Evolutionary conservation across 2,113 vertebrate genomes (phyloP), one percentile per base, ranked within the genome.

Genomic region (Salvelinus sp.): DNA sequence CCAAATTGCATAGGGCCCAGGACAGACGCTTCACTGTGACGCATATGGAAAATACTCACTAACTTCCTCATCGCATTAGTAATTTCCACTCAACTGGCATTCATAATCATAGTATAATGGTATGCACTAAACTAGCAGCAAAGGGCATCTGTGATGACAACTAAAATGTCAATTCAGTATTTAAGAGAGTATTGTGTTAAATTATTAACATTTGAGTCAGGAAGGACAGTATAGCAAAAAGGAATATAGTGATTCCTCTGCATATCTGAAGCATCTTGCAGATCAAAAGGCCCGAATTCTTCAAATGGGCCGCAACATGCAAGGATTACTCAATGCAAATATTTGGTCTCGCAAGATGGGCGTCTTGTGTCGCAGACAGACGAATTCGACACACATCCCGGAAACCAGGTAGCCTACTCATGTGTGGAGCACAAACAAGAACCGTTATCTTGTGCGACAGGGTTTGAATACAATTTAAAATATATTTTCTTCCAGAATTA

Each of bases 261-360:
- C 50, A 4, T 3, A 18, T 16, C 67, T 77, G 63, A 22, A 66
- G 60, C 76, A 78, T 60, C 66, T 54, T 78, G 13, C 60, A 57
- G 23, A 64, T 28, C 62, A 70, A 88, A 82, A 85, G 80, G 76
- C 82, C 38, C 74, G 65, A 87, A 91, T 92, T 91, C 90, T 91
- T 90, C 67, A 82, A 88, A 92, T 89, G 77, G 83, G 91, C 87
- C 89, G 88, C 86, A 84, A 93, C 92, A 91, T 83, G 91, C 89
- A 76, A 79, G 54, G 70, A 82, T 76, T 71, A 84, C 82, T 77
- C 70, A 48, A 69, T 54, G 76, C 72, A 85, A 90, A 87, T 85
- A 86, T 85, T 90, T 73, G 70, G 30, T 79, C 80, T 84, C 83
- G 88, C 76, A 89, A 85, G 82, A 92, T 86, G 86, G 86, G 87